phyloP scores from a whole-genome alignment of 2,888 invertebrate genomes.

The Lepetodrilus schrolli region DNA sequence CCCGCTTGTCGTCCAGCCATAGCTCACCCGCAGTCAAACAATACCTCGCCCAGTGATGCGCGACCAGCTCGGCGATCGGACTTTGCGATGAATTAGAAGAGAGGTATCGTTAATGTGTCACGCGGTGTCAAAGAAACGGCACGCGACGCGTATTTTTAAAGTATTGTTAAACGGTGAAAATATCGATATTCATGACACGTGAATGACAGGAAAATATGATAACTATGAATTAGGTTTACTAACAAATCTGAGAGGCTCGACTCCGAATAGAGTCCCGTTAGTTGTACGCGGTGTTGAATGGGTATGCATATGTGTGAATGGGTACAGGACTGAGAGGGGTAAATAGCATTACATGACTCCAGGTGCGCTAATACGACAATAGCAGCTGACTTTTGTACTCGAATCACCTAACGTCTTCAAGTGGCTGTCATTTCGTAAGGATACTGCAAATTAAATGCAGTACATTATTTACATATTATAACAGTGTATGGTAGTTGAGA shows the following conservation, averaged over 20 bases:
- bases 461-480: too few relatives aligned
- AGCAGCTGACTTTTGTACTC: too few relatives aligned
- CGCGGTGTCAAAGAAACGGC: constrained; percentile 17
- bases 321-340: too few relatives aligned
- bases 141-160: neutral
- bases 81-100: neutral
- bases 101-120: constrained; percentile 14
- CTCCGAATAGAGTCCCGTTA: too few relatives aligned
- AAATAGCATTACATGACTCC: too few relatives aligned
- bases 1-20: neutral
- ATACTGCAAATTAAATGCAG: too few relatives aligned
- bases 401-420: too few relatives aligned
- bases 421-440: too few relatives aligned
- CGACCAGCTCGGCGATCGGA: neutral
- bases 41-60: neutral
- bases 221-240: neutral
- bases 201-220: neutral
- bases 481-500: too few relatives aligned
- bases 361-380: too few relatives aligned
- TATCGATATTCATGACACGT: constrained; percentile 18
- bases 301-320: too few relatives aligned
- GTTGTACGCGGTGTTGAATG: too few relatives aligned
- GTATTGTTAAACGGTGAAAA: neutral
- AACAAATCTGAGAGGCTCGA: neutral
- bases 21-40: neutral